Percentiles rank a stretch among this genome's conserved stretches.
Evolutionary conservation across 2,113 vertebrate species (phyloP).

Genomic region (Strix uralensis): DNA sequence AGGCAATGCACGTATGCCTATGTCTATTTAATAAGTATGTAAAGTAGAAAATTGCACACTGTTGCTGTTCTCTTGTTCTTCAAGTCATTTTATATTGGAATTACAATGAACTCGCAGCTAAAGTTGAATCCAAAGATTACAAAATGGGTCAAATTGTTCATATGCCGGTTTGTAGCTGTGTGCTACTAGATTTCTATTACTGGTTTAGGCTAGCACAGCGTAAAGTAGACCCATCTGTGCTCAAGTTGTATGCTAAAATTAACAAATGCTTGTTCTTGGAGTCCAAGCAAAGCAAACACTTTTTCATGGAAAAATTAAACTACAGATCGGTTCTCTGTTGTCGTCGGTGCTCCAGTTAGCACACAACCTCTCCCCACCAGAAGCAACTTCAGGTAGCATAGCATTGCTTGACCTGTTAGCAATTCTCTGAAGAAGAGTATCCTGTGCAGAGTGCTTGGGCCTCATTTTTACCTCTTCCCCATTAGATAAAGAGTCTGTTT

Average conservation of each 20-base stretch:
- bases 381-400: neutral
- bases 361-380: neutral
- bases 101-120: neutral
- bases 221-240: neutral
- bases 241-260: neutral
- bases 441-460: neutral
- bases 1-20: neutral
- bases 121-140: neutral
- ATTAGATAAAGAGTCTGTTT: neutral
- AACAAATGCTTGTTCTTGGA: neutral
- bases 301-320: neutral
- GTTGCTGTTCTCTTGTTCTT: neutral
- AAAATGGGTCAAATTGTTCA: neutral
- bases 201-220: neutral
- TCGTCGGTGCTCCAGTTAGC: neutral
- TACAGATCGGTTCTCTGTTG: neutral
- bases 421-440: neutral
- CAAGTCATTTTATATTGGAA: neutral
- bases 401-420: neutral
- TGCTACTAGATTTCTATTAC: neutral
- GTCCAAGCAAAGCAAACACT: neutral
- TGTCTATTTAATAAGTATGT: neutral
- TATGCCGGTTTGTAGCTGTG: neutral
- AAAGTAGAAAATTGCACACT: neutral
- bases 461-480: neutral